Percentiles rank a stretch among this genome's conserved stretches.
These are phyloP conservation scores for Amphilophus citrinellus DNA, from an alignment of 2,113 vertebrate genomes.

Conservation along the genomic window DNA sequence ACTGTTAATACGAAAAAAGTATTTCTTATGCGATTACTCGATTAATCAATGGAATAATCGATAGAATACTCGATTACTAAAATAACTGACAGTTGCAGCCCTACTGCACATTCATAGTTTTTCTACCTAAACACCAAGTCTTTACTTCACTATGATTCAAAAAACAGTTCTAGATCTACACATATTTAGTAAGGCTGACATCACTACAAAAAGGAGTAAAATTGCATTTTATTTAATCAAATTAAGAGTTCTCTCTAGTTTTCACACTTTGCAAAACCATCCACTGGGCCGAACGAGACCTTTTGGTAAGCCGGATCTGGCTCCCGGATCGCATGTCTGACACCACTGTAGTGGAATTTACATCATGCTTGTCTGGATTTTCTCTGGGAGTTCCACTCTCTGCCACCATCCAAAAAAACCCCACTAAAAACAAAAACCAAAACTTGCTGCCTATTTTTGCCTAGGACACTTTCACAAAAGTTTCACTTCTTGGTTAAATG, in stretches of 20 bases:
- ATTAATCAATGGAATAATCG: too few relatives aligned
- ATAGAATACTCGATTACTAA: too few relatives aligned
- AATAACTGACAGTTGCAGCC: too few relatives aligned
- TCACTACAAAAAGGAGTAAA: neutral
- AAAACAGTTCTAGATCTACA: neutral
- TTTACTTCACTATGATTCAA: neutral
- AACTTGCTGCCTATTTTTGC: neutral
- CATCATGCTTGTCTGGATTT: fast-evolving
- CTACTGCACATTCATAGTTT: neutral
- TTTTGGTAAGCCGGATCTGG: too few relatives aligned
- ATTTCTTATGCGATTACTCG: too few relatives aligned
- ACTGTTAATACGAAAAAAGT: too few relatives aligned
- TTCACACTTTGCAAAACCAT: too few relatives aligned
- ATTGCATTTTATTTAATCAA: neutral
- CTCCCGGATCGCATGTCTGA: neutral
- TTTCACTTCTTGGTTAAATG: neutral
- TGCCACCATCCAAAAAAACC: neutral
- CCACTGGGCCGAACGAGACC: too few relatives aligned
- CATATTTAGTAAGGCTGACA: neutral
- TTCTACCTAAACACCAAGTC: neutral
- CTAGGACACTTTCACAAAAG: neutral
- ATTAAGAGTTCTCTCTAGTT: neutral
- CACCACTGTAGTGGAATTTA: neutral
- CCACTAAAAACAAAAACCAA: neutral
- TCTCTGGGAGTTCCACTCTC: neutral